Conservation (phyloP, 2,888 invertebrate genomes). For the Campoplex capitator region DNA sequence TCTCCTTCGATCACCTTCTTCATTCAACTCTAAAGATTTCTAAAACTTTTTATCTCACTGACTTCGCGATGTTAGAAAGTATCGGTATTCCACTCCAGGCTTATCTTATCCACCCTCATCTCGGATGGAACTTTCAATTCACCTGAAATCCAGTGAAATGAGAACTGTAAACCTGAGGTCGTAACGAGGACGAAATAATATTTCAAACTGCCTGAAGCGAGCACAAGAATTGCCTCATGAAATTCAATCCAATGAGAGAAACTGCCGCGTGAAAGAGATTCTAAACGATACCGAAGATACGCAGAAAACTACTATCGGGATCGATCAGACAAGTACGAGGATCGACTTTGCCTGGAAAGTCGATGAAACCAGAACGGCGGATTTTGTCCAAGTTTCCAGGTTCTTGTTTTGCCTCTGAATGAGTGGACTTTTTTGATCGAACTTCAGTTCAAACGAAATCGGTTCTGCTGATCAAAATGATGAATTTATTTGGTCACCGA, state of each 20-base stretch:
- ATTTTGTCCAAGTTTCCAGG: not conserved
- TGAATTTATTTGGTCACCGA: too few species aligned
- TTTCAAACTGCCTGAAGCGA: not conserved
- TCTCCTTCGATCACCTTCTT: not conserved
- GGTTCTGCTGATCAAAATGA: not conserved
- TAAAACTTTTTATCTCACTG: not conserved
- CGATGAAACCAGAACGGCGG: not conserved
- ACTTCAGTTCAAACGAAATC: not conserved
- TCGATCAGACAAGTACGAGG: not conserved
- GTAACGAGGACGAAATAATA: not conserved
- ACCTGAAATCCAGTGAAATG: not conserved
- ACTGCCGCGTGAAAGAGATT: not conserved
- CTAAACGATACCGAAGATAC: not conserved
- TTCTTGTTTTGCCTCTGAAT: not conserved
- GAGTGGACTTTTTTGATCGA: not conserved
- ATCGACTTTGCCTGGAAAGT: not conserved
- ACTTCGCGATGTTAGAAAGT: not conserved
- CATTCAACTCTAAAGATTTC: not conserved
- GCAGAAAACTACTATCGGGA: not conserved
- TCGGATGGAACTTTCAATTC: not conserved
- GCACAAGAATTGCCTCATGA: not conserved
- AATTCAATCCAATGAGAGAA: not conserved
- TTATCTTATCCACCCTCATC: constrained; percentile 8
- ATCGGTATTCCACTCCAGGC: not conserved
- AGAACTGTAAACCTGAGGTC: not conserved